phyloP scores from a whole-genome alignment of 1,140 invertebrate genomes.

The Trichogramma pretiosum region DNA sequence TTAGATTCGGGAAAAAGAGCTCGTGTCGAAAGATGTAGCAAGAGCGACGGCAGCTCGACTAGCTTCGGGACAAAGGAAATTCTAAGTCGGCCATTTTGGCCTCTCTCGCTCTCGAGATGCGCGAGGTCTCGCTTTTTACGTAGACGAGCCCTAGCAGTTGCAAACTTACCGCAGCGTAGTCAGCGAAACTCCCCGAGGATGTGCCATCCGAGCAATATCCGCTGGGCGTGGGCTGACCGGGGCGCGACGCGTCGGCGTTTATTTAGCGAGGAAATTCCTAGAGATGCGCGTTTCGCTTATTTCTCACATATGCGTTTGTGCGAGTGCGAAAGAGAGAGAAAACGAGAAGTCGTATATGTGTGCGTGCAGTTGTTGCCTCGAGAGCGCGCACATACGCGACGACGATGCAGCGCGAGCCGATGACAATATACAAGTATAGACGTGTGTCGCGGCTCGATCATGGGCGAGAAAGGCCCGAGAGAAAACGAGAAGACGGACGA shows the following conservation, averaged over 20 bases:
- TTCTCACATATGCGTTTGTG: neutral
- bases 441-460: no score
- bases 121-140: neutral
- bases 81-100: conserved; percentile 51
- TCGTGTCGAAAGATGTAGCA: no score
- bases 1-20: no score
- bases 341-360: no score
- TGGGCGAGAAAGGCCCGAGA: no score
- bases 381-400: no score
- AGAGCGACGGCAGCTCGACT: no score
- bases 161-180: conserved; percentile 56
- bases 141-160: conserved; percentile 7
- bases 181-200: conserved; percentile 47
- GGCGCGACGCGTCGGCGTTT: neutral
- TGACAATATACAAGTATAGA: no score
- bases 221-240: conserved; percentile 13
- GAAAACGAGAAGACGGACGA: no score
- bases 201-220: conserved; percentile 46
- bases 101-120: conserved; percentile 22
- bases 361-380: no score
- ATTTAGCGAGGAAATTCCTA: no score
- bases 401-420: no score
- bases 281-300: neutral
- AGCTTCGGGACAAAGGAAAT: conserved; percentile 52
- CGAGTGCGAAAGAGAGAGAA: neutral